Evolutionary conservation across 2,888 invertebrate genomes (phyloP).

Genomic region (Lasioglossum leucozonium): DNA sequence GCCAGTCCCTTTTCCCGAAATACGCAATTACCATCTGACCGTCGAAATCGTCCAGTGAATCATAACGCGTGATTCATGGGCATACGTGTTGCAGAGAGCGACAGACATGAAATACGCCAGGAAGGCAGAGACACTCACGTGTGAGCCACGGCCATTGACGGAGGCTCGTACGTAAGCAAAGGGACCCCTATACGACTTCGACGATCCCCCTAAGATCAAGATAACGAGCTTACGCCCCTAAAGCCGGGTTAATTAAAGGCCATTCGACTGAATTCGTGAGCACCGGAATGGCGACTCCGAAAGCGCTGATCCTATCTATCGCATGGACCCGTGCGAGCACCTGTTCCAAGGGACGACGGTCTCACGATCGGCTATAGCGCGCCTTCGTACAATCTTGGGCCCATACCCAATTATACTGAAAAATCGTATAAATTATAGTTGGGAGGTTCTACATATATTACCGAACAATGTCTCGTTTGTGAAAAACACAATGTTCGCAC

Average conservation of each 20-base stretch:
- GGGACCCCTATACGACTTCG: constrained; percentile 54
- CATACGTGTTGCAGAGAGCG: constrained; percentile 40
- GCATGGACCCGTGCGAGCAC: constrained; percentile 37
- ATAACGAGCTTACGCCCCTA: constrained; percentile 78
- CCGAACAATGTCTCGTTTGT: too few relatives aligned
- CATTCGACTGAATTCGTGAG: constrained; percentile 75
- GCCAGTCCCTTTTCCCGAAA: constrained; percentile 20
- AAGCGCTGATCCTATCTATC: constrained; percentile 61
- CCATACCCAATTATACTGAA: too few relatives aligned
- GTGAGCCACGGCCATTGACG: constrained; percentile 33
- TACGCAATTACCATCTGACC: constrained; percentile 24
- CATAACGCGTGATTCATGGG: constrained; percentile 55
- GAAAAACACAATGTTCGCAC: not conserved
- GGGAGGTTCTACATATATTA: not conserved
- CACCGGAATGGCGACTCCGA: constrained; percentile 68
- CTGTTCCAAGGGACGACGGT: constrained; percentile 44
- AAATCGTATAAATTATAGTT: not conserved
- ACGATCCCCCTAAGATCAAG: constrained; percentile 73
- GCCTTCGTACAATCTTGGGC: not conserved
- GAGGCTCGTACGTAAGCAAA: constrained; percentile 62
- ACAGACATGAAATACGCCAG: constrained; percentile 50
- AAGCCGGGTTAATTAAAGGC: constrained; percentile 80
- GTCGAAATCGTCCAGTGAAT: constrained; percentile 40
- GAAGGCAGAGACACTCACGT: constrained; percentile 47
- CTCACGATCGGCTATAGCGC: constrained; percentile 27